phyloP scores from a whole-genome alignment of 2,797 vertebrate species.

The Eptatretus atami region DNA sequence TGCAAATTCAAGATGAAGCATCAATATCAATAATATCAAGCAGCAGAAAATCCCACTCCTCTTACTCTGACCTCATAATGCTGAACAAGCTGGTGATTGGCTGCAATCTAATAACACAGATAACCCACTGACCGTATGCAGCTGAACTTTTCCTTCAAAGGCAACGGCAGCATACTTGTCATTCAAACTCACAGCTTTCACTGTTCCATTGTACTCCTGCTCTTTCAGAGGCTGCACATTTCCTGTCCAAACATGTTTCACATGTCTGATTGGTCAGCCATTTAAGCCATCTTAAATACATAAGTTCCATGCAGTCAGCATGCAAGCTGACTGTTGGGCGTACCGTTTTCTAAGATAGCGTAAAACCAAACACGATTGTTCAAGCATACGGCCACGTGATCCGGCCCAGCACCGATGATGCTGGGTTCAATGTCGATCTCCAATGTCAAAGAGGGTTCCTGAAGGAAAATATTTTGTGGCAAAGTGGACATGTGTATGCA shows the following conservation, averaged over 20 bases:
- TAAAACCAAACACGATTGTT: conserved; percentile 98
- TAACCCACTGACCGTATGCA: conserved; percentile 43
- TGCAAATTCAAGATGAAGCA: no score
- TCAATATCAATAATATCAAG: no score
- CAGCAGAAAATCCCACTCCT: no score
- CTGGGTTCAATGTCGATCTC: conserved; percentile 68
- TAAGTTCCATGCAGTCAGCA: neutral
- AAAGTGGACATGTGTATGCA: no score
- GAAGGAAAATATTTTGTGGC: conserved; percentile 8
- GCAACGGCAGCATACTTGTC: conserved; percentile 63
- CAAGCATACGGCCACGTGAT: conserved; percentile 76
- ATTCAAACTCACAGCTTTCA: conserved; percentile 51
- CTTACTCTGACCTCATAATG: no score
- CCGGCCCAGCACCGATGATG: conserved; percentile 54
- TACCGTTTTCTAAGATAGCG: conserved; percentile 27
- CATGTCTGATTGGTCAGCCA: neutral
- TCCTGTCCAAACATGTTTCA: conserved; percentile 12
- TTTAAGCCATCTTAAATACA: neutral
- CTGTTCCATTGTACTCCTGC: conserved; percentile 62
- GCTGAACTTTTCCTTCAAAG: conserved; percentile 76
- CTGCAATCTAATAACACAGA: no score
- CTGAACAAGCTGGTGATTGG: no score
- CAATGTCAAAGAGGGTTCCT: conserved; percentile 38
- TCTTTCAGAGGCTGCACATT: conserved; percentile 54
- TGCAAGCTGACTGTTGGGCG: conserved; percentile 7